A percentile compares a stretch with the other conserved stretches of the same genome.
phyloP scores from a whole-genome alignment of 2,888 invertebrate species.

The Phyllotreta cruciferae region DNA sequence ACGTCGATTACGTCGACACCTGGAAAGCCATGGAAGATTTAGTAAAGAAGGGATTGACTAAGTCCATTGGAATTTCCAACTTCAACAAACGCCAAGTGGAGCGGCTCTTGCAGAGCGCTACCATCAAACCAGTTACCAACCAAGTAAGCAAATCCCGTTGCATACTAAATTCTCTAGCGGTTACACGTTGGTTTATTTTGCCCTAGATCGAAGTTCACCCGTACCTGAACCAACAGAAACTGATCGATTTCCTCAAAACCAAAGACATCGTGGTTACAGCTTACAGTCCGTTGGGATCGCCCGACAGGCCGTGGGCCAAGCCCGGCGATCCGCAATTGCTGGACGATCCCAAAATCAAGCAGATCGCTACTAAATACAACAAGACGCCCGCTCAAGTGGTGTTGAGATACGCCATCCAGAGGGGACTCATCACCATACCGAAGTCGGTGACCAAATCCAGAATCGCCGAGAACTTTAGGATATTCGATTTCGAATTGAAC shows the following conservation, averaged over 20 bases:
- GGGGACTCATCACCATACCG: conserved; percentile 78
- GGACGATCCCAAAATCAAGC: conserved; percentile 75
- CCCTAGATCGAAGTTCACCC: conserved; percentile 84
- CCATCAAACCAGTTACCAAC: conserved; percentile 68
- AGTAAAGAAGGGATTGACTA: conserved; percentile 67
- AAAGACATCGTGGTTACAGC: conserved; percentile 75
- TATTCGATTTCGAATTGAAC: conserved; percentile 75
- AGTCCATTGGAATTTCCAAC: conserved; percentile 78
- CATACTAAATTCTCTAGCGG: background rate
- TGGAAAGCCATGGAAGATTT: conserved; percentile 75
- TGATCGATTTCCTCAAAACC: conserved; percentile 73
- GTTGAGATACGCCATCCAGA: conserved; percentile 70
- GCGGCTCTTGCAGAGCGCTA: conserved; percentile 66
- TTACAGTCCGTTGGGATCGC: conserved; percentile 85
- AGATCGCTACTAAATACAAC: conserved; percentile 68
- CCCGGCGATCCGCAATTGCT: conserved; percentile 75
- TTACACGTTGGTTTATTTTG: conserved; percentile 30
- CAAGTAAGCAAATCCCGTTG: conserved; percentile 60
- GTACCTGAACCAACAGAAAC: conserved; percentile 74
- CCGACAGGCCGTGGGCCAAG: conserved; percentile 84
- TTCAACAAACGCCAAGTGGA: conserved; percentile 76
- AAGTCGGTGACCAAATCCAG: conserved; percentile 79
- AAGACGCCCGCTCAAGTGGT: conserved; percentile 77
- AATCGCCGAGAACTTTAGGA: conserved; percentile 73
- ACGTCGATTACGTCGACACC: conserved; percentile 73